Percentiles rank a stretch among this genome's conserved stretches.
Evolutionary conservation across 2,113 vertebrate species (phyloP).

Genomic region (Laticauda colubrina): DNA sequence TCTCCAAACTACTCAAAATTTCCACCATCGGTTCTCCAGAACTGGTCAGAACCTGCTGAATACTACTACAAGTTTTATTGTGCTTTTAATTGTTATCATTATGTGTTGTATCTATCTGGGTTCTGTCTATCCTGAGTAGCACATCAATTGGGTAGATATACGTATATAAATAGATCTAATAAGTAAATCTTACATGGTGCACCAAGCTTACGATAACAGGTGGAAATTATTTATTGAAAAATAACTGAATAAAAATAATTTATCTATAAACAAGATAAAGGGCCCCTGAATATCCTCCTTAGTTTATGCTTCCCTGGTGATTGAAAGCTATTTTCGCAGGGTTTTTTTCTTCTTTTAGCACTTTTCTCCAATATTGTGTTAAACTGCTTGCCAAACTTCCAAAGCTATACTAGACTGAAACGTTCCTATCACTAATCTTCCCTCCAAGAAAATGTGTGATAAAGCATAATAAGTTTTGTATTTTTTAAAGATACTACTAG

Average conservation of each 20-base stretch:
- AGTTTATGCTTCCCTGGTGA: not conserved
- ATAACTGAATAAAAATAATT: not conserved
- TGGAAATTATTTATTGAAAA: not conserved
- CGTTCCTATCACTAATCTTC: not conserved
- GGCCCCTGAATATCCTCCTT: not conserved
- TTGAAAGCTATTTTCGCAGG: not conserved
- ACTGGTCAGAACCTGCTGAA: no score
- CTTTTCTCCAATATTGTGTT: not conserved
- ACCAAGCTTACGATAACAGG: not conserved
- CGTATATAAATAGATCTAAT: not conserved
- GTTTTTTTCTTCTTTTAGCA: not conserved
- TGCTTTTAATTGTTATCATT: not conserved
- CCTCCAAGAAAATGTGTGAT: not conserved
- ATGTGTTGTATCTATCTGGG: not conserved
- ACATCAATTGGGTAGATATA: not conserved
- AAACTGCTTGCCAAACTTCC: not conserved
- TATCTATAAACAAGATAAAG: not conserved
- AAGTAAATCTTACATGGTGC: not conserved
- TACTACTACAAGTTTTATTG: not conserved
- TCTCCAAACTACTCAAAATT: no score
- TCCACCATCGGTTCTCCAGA: no score
- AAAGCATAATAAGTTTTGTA: not conserved
- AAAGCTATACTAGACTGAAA: not conserved
- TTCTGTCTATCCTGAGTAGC: not conserved
- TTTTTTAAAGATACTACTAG: not conserved